Percentiles rank a stretch among this genome's conserved stretches.
Conservation (phyloP, 2,888 invertebrate genomes). For the Drosophila meridionalis region DNA sequence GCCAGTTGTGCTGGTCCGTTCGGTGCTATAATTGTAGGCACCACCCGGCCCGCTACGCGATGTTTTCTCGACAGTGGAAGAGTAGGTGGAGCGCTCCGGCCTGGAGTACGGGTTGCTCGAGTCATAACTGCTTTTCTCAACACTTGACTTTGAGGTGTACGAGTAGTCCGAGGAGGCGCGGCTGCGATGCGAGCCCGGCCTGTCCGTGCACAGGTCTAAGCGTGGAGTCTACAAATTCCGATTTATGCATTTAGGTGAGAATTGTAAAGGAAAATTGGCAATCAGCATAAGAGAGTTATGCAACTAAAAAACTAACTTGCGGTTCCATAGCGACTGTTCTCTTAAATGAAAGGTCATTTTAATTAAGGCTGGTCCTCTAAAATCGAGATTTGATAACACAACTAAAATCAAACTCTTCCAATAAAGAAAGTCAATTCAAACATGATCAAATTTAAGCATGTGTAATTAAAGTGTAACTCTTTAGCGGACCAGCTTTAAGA, state of each 20-base stretch:
- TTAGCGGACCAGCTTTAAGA: constrained; percentile 8
- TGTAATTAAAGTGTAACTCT: neutral
- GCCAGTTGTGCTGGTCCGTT: constrained; percentile 90
- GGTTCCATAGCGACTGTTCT: constrained; percentile 43
- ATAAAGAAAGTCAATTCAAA: neutral
- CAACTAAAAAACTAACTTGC: constrained; percentile 55
- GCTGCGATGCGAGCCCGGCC: constrained; percentile 88
- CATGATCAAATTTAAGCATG: neutral
- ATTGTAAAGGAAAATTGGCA: constrained; percentile 59
- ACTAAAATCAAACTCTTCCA: neutral
- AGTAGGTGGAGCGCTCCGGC: constrained; percentile 89
- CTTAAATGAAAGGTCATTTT: constrained; percentile 1
- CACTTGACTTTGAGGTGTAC: constrained; percentile 90
- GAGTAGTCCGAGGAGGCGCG: constrained; percentile 94
- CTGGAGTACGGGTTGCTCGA: constrained; percentile 87
- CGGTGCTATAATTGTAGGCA: constrained; percentile 90
- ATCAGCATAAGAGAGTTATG: constrained; percentile 53
- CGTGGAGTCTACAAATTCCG: constrained; percentile 92
- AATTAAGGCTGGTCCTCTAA: constrained; percentile 14
- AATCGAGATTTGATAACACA: neutral
- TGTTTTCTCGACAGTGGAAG: constrained; percentile 89
- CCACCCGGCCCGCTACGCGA: constrained; percentile 90
- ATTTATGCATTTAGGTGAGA: constrained; percentile 72
- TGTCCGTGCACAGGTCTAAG: constrained; percentile 93
- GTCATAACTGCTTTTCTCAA: constrained; percentile 86